These are phyloP conservation scores for Hydrotaea cyrtoneurina DNA, from an alignment of 2,888 invertebrate species.

Conservation along the genomic window DNA sequence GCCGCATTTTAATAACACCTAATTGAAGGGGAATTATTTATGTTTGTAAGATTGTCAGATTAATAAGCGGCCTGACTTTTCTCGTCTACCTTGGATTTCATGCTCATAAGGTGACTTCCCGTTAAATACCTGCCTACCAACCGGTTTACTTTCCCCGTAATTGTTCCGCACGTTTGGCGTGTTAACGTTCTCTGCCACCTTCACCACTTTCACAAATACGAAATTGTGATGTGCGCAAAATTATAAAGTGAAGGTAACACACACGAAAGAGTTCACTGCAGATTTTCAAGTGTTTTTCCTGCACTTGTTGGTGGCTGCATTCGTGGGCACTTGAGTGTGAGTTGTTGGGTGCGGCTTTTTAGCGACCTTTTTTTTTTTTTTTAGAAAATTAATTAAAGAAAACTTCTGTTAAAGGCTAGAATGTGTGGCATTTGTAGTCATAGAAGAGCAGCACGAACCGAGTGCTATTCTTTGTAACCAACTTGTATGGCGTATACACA, in stretches of 20 bases:
- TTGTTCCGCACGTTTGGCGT: background rate
- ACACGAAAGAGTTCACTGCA: background rate
- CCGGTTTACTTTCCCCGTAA: background rate
- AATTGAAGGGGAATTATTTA: background rate
- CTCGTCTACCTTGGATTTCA: background rate
- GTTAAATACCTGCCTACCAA: background rate
- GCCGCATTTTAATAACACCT: background rate
- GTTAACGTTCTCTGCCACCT: background rate
- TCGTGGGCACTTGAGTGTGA: background rate
- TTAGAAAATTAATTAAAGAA: constrained; percentile 5
- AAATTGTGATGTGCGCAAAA: background rate
- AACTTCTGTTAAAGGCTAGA: background rate
- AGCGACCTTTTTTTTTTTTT: background rate
- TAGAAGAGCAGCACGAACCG: background rate
- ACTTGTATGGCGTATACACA: background rate
- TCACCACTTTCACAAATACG: background rate
- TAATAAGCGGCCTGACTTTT: background rate
- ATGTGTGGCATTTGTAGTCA: background rate
- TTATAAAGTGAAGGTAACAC: background rate
- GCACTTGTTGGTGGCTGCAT: background rate
- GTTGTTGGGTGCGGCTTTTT: background rate
- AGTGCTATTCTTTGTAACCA: background rate
- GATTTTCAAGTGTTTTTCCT: background rate
- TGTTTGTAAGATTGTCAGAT: background rate
- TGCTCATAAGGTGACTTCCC: background rate